Base-by-base conservation (phyloP, 2,888 invertebrate genomes). In the Tanytarsus gracilentus region DNA sequence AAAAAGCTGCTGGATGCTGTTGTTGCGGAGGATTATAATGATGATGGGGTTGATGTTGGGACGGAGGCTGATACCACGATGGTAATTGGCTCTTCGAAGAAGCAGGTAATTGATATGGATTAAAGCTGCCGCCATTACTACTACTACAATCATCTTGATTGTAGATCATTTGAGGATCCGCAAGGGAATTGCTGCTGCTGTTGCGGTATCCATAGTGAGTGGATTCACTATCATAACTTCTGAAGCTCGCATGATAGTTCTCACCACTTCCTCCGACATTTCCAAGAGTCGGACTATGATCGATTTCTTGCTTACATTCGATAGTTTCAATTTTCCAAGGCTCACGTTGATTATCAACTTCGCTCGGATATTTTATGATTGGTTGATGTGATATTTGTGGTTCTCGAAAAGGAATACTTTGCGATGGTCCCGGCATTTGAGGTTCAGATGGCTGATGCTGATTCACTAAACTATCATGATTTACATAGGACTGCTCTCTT, bases 71-170 rank as follows among this genome's bases (percentile, higher is more conserved):
- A 40, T 56, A 56, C 58, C 58, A 58, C 5, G 27, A 27, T 7
- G 58, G 58, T 29, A 58, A 58, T 48, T 58, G 58, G 25, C 26
- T 58, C 30, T 58, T 58, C 21, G 44, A 9, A 7, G 58, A 26
- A 27, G 58, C 29, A 7, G 58, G 23, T n/a, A 58, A 29, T 14
- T 58, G 58, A 58, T 58, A 58, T 58, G 48, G 58, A 40, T 48
- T 40, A 25, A 30, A 27, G 21, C 21, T 44, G 18, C 21, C 33
- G n/a, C 11, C 3, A 44, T n/a, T 33, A 5, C 14, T 33, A 30
- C n/a, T 30, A 33, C 33, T 33, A 14, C 14, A n/a, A 14, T 44
- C 23, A 8, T 11, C 18, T 18, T 44, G 18, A 3, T n/a, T 16
- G 23, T 44, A 44, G 1, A 21, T 9, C 6, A 8, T 6, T 11